Evolutionary conservation across 2,888 invertebrate species (phyloP), one percentile per base, ranked within the genome.

Genomic region (Leptinotarsa peninsularis): DNA sequence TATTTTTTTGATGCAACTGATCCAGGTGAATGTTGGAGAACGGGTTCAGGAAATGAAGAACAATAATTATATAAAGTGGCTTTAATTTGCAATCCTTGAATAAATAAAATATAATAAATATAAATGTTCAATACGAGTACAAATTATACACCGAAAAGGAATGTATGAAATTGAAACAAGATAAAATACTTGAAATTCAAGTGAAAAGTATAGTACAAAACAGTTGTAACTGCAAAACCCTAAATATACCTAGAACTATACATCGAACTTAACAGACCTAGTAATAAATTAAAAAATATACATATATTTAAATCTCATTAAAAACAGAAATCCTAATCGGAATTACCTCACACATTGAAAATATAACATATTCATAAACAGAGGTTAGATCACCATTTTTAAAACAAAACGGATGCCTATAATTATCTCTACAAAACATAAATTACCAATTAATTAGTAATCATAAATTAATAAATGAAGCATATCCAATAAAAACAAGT

Each of bases 51-150:
- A 63, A 43, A 63, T 63, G 13, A 63, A 43, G 14, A 63, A 63
- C 49, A 68, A 27, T 68, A 21, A 10, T 33, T 21, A 58, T 70
- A 70, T 18, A 70, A 58, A 58, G 49, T 18, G 15, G 15, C 58
- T 70, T 60, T 50, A 33, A 54, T 70, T 70, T 70, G 49, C 49
- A 49, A 58, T 70, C 72, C 60, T 73, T 52, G 69, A 76, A 76
- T 76, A 76, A 76, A 76, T 76, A 76, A 70, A 63, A 73, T 43
- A 49, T 66, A 76, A 76, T 76, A 76, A 76, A 73, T 76, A 76
- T 58, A 76, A 67, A 67, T 73, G 43, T 33, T 73, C 67, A 66
- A 49, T 66, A 70, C 1, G 7, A 33, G 33, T 7, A 33, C 66
- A 56, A 56, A 67, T 60, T 73, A 66, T 76, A 75, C 75, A 76